Base-by-base conservation (phyloP, 2,113 vertebrate species). In the Ceyx cyanopectus region DNA sequence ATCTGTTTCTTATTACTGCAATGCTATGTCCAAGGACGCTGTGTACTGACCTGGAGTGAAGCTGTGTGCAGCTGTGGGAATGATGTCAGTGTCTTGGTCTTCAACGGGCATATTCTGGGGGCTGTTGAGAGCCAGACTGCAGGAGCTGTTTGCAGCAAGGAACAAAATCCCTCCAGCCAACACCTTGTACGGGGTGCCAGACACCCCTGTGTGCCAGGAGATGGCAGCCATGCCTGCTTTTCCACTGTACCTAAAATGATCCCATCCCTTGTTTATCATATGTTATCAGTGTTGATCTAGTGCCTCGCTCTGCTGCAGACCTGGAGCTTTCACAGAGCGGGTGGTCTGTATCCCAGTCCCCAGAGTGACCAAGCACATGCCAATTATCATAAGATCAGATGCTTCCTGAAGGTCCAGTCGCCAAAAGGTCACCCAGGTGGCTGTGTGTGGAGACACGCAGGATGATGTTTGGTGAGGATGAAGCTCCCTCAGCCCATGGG, bases 1-100 rank as follows among this genome's bases (percentile, higher is more conserved):
- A 93, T 92, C 78, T 95, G 94, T 89, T 95, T 91, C 84, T 76
- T 87, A 79, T 93, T 95, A 89, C 10, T 81, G 63, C 46, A 50
- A 5, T 26, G 18, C 12, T 30, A 75, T 68, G 26, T 79, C 91
- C 94, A 89, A 95, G 95, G 77, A 90, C 61, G 0, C 86, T 7
- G 9, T 73, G 91, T 92, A 46, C 91, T 65, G 94, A 92, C 83
- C 65, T 60, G 87, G 32, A 32, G 40, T 19, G 57, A 61, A 12
- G 77, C 45, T 76, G n/a, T 24, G 62, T 81, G 91, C 93, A 92
- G 93, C 89, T 93, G 87, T 54, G 54, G 81, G 74, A 79, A 79
- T 93, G 84, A 93, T 93, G 78, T 87, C 85, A 94, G 87, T 17
- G 53, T 89, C 74, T 62, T 61, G 81, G n/a, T 75, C 61, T 53